Base-by-base conservation (phyloP, 2,888 invertebrate genomes). In the Lochmaea crataegi region DNA sequence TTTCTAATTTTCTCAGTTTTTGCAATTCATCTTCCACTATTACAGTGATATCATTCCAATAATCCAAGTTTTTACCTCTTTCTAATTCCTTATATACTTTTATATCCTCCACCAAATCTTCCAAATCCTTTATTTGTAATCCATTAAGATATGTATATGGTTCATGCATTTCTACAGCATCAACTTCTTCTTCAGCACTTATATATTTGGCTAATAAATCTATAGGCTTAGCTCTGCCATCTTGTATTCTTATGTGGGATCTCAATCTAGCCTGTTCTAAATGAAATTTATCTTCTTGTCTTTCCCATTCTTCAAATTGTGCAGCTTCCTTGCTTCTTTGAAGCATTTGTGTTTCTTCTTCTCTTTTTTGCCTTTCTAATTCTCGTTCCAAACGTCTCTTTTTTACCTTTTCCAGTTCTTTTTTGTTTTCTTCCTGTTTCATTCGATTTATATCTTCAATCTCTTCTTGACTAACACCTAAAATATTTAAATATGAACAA, bases 221-320 rank as follows among this genome's bases (percentile, higher is more conserved):
- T 78, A 99, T 99, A 0, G 99, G 98, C 84, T 99, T 99, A 0
- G 99, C 98, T 82, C 99, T 89, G 6, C 97, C 97, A 86, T 99
- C 98, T 77, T 97, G 94, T 74, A 99, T 99, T 75, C 99, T 91
- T 78, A 99, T 98, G 84, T 95, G 93, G 66, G 98, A 97, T 81
- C 99, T 90, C 42, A 78, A 67, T 64, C 96, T 91, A 0, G 99
- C 98, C 88, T 99, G 99, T 82, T 98, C 95, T 83, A 99, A 89
- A 86, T 99, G 99, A 88, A 99, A 99, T 86, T 96, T 93, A 87
- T 99, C 98, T 88, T 99, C 99, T 84, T 98, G 98, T 53, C 94
- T 91, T 83, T 96, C 95, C 97, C 98, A 99, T 83, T 95, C 95
- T 85, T 95, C 92, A 86, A 94, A 94, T 85, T 96, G 96, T 71